Evolutionary conservation across 2,113 vertebrate species (phyloP).

Genomic region (Hiodon tergisus): DNA sequence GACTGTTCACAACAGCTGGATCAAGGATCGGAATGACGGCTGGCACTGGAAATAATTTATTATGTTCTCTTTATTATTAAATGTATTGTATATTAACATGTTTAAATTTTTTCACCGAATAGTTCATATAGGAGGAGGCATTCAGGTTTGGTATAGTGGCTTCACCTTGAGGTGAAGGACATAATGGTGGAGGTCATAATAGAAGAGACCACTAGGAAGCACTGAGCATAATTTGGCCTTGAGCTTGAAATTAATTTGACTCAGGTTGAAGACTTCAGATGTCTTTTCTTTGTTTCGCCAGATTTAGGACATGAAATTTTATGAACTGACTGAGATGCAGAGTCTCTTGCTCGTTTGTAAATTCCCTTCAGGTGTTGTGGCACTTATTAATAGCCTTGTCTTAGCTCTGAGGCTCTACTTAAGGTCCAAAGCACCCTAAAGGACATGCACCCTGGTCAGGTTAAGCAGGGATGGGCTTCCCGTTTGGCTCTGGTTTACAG

Average conservation of each 20-base stretch:
- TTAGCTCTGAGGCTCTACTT: neutral
- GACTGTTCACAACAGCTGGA: too few relatives aligned
- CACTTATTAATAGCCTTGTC: neutral
- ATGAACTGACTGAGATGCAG: neutral
- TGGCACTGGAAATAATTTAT: too few relatives aligned
- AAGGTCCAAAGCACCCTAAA: neutral
- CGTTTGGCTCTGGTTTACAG: slow-evolving; percentile 38
- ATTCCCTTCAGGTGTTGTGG: neutral
- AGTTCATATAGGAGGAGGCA: too few relatives aligned
- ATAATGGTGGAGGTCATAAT: too few relatives aligned
- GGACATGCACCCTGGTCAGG: slow-evolving; percentile 18
- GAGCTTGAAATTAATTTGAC: neutral
- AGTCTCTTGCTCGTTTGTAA: slow-evolving; percentile 1
- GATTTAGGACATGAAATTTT: neutral
- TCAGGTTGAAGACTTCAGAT: neutral
- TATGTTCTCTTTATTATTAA: too few relatives aligned
- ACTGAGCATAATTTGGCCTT: neutral
- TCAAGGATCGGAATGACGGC: too few relatives aligned
- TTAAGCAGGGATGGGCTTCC: slow-evolving; percentile 20
- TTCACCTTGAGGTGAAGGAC: too few relatives aligned
- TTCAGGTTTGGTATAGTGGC: too few relatives aligned
- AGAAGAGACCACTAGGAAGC: too few relatives aligned
- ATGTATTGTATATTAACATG: too few relatives aligned
- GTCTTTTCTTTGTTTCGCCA: neutral
- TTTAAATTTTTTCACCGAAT: too few relatives aligned